Conservation (phyloP, 2,797 vertebrate species). For the Neosalanx taihuensis region DNA sequence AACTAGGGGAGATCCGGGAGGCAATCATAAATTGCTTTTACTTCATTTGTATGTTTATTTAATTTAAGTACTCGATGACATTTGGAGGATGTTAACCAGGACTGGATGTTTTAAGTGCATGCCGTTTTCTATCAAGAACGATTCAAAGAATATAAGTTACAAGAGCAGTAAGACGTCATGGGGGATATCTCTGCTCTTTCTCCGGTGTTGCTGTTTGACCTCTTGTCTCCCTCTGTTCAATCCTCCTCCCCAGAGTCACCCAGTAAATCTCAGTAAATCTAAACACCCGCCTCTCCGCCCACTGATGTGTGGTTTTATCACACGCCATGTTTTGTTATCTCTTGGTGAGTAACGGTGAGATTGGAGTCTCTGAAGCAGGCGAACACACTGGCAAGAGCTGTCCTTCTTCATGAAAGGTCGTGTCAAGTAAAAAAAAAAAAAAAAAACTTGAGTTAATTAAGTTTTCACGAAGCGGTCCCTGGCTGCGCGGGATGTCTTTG, state of each 20-base stretch:
- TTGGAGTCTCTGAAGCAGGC: conserved; percentile 1
- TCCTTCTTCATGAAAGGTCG: conserved; percentile 43
- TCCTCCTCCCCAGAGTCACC: neutral
- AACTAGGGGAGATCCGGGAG: neutral
- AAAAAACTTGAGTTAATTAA: too few relatives aligned
- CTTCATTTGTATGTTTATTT: neutral
- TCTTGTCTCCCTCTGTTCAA: conserved; percentile 9
- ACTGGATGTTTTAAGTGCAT: neutral
- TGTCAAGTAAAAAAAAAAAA: neutral
- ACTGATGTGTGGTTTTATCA: neutral
- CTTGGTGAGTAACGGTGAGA: conserved; percentile 6
- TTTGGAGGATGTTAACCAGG: too few relatives aligned
- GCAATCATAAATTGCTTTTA: neutral
- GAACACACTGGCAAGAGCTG: conserved; percentile 35
- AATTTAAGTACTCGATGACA: neutral
- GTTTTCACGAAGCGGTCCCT: neutral
- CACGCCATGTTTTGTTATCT: neutral
- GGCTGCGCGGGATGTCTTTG: too few relatives aligned
- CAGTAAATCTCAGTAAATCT: conserved; percentile 24
- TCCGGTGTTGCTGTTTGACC: conserved; percentile 36
- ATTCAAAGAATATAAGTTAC: neutral
- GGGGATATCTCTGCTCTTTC: conserved; percentile 22
- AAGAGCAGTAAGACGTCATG: conserved; percentile 16
- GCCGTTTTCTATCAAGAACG: neutral
- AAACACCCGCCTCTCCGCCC: conserved; percentile 27